Evolutionary conservation across 2,888 invertebrate species (phyloP), one percentile per base, ranked within the genome.

Genomic region (Ethmia dodecea): DNA sequence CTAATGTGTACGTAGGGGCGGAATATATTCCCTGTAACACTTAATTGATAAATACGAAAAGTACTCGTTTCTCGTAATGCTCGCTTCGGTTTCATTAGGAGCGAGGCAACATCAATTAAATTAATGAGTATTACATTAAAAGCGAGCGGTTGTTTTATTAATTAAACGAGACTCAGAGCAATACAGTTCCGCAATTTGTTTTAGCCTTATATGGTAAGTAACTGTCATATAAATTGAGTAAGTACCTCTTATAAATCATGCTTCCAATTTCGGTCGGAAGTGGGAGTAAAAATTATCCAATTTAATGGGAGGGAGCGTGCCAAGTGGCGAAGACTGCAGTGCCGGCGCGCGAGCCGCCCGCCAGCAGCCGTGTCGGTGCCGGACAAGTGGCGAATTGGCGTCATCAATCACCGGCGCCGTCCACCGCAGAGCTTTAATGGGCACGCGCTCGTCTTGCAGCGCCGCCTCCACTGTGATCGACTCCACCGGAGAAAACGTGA

Each of bases 331-430:
- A 49, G 43, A 49, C 47, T 37, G 47, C 37, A 40, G 46, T 31
- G 42, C 34, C 42, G 40, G 42, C 26, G 26, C 6, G 26, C 12
- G 26, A 11, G 12, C 3, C n/a, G 29, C 15, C 6, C 10, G 29
- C 16, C 10, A 11, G 10, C 13, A 13, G 28, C n/a, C 20, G 22
- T 11, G 30, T n/a, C 26, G 14, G 10, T 3, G 33, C 60, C 56
- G 67, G 72, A 61, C 71, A 67, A 74, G 69, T 71, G 66, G 73
- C 67, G 74, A 71, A 79, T 77, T 77, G 76, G 64, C 70, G 58
- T 74, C 78, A 81, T 81, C 80, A 80, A 81, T 81, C 80, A 78
- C 68, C 42, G 42, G 45, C 45, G 50, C 59, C 60, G 65, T 64
- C 65, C 57, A 58, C 60, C 60, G 58, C 69, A 69, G 60, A 56